Conservation (phyloP, 2,113 vertebrate genomes). For the Cyphomyrus plagiostoma region DNA sequence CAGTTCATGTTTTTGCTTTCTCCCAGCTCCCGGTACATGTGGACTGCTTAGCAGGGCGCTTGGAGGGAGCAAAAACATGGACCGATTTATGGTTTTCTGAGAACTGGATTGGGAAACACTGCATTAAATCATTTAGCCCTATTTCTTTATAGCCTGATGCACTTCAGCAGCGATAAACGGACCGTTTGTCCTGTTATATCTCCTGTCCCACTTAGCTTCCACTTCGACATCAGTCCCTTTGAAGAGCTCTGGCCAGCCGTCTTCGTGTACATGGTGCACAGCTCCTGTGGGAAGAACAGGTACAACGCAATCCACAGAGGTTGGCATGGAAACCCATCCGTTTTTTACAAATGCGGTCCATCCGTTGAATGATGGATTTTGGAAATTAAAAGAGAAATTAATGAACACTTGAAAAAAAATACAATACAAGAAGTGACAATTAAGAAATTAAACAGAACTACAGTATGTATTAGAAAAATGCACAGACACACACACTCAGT, state of each 20-base stretch:
- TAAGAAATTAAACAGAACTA: background rate
- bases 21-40: background rate
- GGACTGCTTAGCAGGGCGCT: background rate
- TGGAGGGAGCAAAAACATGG: background rate
- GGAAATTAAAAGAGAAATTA: background rate
- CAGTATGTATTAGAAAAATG: background rate
- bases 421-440: background rate
- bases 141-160: background rate
- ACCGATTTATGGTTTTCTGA: background rate
- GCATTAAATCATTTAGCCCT: background rate
- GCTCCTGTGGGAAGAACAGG: slow-evolving; percentile 87
- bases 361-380: background rate
- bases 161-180: background rate
- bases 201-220: slow-evolving; percentile 67
- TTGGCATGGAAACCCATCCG: background rate
- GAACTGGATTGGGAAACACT: background rate
- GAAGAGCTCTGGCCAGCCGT: slow-evolving; percentile 96
- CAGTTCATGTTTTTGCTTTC: background rate
- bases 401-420: background rate
- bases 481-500: background rate
- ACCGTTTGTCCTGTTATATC: background rate
- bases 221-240: slow-evolving; percentile 92
- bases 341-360: background rate
- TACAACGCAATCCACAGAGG: slow-evolving; percentile 42
- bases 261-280: slow-evolving; percentile 94